Base-by-base conservation (phyloP, 37 sponge, comb jelly and placozoan genomes). In the Oopsacas minuta region DNA sequence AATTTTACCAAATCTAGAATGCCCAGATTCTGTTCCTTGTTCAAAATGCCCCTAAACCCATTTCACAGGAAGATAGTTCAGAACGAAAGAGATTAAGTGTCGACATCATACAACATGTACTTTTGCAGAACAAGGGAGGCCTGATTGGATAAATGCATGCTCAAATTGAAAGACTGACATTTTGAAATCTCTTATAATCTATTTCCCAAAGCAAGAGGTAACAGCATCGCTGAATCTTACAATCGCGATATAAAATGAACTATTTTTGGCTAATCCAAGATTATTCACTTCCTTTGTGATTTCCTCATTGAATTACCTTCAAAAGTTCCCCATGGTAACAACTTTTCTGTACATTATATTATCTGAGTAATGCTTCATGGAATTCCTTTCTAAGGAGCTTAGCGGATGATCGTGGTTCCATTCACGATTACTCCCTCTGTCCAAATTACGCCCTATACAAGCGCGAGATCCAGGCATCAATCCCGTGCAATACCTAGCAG, bases 241-340 rank as follows among this genome's bases (percentile, higher is more conserved):
- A n/a, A n/a, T 37, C 37, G 75, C 75, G 7, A 61, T 61, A 25
- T 20, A 61, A 61, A 34, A 61, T 20, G 75, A 61, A 34, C 28
- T 61, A 12, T 61, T 61, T 3, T 32, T n/a, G 22, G 75, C 32
- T 7, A 61, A 61, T 20, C 75, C 75, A 61, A 61, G 7, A 20
- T 61, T 34, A 61, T 10, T 12, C 75, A 61, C 75, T 5, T 20
- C 28, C 30, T 3, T 20, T 20, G 30, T 61, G 20, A 61, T 61
- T n/a, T 61, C 30, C 75, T 25, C 5, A 61, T 61, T 25, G 28
- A 7, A 61, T 61, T 61, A 25, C 75, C 75, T 61, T 61, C 75
- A 61, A 61, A 61, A 32, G 75, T 34, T 61, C 75, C 75, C 75
- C 75, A 61, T 61, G 75, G 75, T 61, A 61, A 12, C 28, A 25